Base-by-base conservation (phyloP, 1,140 invertebrate species). In the Proctacanthus coquilletti region DNA sequence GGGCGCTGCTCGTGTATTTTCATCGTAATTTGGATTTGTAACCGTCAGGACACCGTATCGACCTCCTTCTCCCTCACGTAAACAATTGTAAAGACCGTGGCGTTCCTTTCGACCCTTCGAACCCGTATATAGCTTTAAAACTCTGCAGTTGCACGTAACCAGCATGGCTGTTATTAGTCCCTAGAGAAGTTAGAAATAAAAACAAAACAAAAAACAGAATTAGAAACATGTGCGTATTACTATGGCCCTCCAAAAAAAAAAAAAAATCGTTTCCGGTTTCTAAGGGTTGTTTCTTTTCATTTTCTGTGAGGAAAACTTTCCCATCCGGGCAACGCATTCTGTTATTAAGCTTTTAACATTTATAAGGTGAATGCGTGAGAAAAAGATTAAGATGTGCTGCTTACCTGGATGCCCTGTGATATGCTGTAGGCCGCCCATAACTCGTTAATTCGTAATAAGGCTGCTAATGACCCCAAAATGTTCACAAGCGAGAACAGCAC, bases 111-210 rank as follows among this genome's bases (percentile, higher is more conserved):
- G 35, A 15, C 48, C 42, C 38, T 51, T 42, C 5, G 39, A 27
- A 14, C 20, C n/a, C 18, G 67, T 62, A 49, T 71, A 71, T 20
- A 70, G 53, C 43, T 68, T 68, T 21, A 71, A 50, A 20, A 71
- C 66, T 50, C 68, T 64, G 52, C 71, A 75, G 53, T 76, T 76
- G 52, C 74, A 76, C 5, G 73, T 73, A 36, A 75, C 73, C 36
- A 71, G 64, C 41, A 77, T 53, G 3, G 74, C 68, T 8, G 75
- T 66, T 20, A 71, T 58, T 23, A 75, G 64, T 18, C 74, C 74
- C 60, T 76, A 66, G 45, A 3, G 4, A 29, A 25, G n/a, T 6
- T 8, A 25, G 18, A 15, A 18, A 35, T 37, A 18, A 37, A n/a
- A 38, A 38, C 13, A 35, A 33, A 33, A 33, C 15, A 10, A 33